Evolutionary conservation across 2,797 vertebrate genomes (phyloP), one percentile per base, ranked within the genome.

Genomic region (Iguana delicatissima): DNA sequence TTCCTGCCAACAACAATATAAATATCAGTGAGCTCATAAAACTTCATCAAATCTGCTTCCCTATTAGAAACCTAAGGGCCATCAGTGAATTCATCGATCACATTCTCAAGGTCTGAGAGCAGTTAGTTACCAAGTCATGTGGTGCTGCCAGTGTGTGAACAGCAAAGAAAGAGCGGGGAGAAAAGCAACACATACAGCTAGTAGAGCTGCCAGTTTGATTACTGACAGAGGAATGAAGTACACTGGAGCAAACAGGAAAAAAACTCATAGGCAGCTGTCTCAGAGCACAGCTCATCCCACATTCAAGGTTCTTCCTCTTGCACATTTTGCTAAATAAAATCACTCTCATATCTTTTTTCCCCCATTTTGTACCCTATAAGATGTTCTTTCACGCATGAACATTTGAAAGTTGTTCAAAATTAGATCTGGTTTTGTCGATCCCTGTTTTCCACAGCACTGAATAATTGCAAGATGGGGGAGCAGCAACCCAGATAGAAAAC

Each of bases 1-100:
- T 95, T 98, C 98, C 99, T 99, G 82, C 6, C 90, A 67, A 86
- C 38, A 86, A 69, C 83, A 92, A 8, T 3, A 29, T 91, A 90
- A 89, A 18, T 5, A 16, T 77, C 93, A 94, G 50, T 4, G 93
- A 93, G 84, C 6, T 77, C 46, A 67, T 64, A 57, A 90, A 64
- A 85, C 35, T 59, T 87, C 46, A 80, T 5, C n/a, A 42, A 35
- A 20, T 2, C 12, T 52, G 24, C 3, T 62, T 84, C 13, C 24
- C 14, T 52, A 74, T 26, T 4, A 32, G 10, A n/a, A 4, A 42
- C 6, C 24, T 32, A 80, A 79, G 35, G 5, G 52, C 22, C 22
- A 24, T 5, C 89, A 87, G 85, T 80, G 35, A 73, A 85, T 20
- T n/a, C 38, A 52, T 38, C 46, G 85, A 91, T 80, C 32, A 91